Percentiles rank a stretch among this genome's conserved stretches.
Evolutionary conservation across 2,113 vertebrate genomes (phyloP).

Genomic region (Xenopus borealis): DNA sequence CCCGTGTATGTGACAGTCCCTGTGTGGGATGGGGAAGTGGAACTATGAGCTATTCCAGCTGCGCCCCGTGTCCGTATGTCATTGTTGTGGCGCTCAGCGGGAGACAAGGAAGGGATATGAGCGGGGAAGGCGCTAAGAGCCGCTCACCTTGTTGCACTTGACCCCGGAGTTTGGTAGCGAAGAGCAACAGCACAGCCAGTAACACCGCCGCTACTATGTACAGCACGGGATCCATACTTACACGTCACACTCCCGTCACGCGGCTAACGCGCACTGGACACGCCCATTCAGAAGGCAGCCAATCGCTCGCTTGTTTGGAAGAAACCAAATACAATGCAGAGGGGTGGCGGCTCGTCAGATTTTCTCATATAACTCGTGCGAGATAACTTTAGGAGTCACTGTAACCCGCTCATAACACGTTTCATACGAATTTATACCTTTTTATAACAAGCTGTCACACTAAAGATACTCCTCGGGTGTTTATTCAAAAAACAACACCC

Average conservation of each 20-base stretch:
- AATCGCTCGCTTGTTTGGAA: not conserved
- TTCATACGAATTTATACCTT: too few relatives aligned
- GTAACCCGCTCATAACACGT: too few relatives aligned
- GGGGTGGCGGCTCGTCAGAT: not conserved
- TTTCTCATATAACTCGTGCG: not conserved
- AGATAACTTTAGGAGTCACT: too few relatives aligned
- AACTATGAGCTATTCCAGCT: too few relatives aligned
- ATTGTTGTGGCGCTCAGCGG: too few relatives aligned
- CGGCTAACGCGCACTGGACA: slow-evolving; percentile 2
- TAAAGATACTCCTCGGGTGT: too few relatives aligned
- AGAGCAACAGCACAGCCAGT: slow-evolving; percentile 18
- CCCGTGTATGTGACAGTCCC: too few relatives aligned
- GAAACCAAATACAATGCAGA: not conserved
- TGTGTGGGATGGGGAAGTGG: too few relatives aligned
- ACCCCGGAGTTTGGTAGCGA: slow-evolving; percentile 11
- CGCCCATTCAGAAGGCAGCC: not conserved
- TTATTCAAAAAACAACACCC: too few relatives aligned
- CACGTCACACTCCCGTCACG: not conserved
- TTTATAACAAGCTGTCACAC: too few relatives aligned
- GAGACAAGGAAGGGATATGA: too few relatives aligned
- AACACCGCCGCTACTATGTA: slow-evolving; percentile 18
- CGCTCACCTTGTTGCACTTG: slow-evolving; percentile 13
- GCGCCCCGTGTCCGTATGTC: too few relatives aligned
- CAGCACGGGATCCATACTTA: slow-evolving; percentile 25
- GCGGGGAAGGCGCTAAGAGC: not conserved